Evolutionary conservation across 2,797 vertebrate species (phyloP).

Genomic region (Gymnodraco acuticeps): DNA sequence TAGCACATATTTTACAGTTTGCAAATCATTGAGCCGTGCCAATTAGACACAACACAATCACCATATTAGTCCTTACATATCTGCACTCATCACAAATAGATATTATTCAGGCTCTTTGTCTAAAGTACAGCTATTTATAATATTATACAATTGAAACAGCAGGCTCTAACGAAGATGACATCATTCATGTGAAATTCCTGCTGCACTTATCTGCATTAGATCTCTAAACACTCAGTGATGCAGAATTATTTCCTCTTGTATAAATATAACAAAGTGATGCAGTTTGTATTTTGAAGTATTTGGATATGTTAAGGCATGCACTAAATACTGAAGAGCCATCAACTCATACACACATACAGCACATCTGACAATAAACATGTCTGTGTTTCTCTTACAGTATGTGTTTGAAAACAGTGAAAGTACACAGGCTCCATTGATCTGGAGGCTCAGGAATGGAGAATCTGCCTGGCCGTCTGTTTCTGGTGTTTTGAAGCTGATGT

Average conservation of each 20-base stretch:
- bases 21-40: conserved; percentile 75
- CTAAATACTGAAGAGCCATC: conserved; percentile 39
- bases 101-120: conserved; percentile 64
- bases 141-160: conserved; percentile 70
- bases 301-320: conserved; percentile 45
- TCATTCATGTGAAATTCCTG: conserved; percentile 71
- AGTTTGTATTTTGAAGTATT: conserved; percentile 49
- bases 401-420: conserved; percentile 59
- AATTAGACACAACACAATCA: conserved; percentile 81
- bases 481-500: conserved; percentile 61
- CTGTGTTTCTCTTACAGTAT: conserved; percentile 18
- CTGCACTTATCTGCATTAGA: conserved; percentile 75
- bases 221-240: conserved; percentile 79
- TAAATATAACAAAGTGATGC: conserved; percentile 75
- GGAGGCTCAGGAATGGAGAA: conserved; percentile 32
- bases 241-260: conserved; percentile 72
- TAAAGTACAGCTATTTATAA: conserved; percentile 70
- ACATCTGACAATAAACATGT: conserved; percentile 51
- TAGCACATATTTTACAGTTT: conserved; percentile 77
- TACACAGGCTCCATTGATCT: conserved; percentile 62
- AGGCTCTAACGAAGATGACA: conserved; percentile 77
- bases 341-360: conserved; percentile 6
- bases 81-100: conserved; percentile 73
- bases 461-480: conserved; percentile 33
- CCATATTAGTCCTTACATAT: conserved; percentile 83